phyloP scores from a whole-genome alignment of 2,797 vertebrate species.

The Podargus strigoides region DNA sequence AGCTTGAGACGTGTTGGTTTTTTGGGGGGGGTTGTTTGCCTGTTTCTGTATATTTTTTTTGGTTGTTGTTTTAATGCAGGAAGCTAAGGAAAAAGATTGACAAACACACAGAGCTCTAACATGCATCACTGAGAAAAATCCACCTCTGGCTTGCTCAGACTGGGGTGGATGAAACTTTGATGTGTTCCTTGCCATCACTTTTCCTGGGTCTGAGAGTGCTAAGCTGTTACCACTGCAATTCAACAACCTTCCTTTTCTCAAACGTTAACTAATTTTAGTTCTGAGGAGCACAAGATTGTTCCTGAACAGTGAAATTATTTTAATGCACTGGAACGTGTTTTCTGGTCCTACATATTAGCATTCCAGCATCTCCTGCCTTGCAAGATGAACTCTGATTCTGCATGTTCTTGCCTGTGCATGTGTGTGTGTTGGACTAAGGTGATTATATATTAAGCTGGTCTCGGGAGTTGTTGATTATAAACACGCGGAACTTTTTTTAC shows the following conservation, averaged over 20 bases:
- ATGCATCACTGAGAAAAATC: background rate
- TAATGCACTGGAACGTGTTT: background rate
- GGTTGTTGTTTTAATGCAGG: background rate
- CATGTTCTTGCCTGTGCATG: constrained; percentile 12
- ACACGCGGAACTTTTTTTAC: background rate
- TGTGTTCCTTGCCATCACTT: rapidly evolving
- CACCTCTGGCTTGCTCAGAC: background rate
- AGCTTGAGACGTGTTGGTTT: background rate
- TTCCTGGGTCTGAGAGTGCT: background rate
- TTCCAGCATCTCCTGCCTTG: constrained; percentile 21
- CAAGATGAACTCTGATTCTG: background rate
- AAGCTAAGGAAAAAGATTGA: background rate
- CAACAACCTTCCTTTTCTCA: background rate
- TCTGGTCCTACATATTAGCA: background rate
- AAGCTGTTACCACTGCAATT: background rate
- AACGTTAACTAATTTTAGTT: background rate
- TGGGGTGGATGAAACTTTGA: background rate
- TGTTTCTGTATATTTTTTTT: too few species aligned
- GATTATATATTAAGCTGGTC: background rate
- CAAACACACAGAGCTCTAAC: background rate
- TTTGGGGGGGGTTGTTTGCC: background rate
- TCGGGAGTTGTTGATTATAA: constrained; percentile 18
- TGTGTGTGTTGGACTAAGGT: background rate
- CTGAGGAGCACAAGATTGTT: background rate
- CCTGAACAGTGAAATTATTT: background rate